A percentile compares a stretch with the other conserved stretches of the same genome.
Evolutionary conservation across 2,888 invertebrate species (phyloP).

Genomic region (Xanthostigma xanthostigma): DNA sequence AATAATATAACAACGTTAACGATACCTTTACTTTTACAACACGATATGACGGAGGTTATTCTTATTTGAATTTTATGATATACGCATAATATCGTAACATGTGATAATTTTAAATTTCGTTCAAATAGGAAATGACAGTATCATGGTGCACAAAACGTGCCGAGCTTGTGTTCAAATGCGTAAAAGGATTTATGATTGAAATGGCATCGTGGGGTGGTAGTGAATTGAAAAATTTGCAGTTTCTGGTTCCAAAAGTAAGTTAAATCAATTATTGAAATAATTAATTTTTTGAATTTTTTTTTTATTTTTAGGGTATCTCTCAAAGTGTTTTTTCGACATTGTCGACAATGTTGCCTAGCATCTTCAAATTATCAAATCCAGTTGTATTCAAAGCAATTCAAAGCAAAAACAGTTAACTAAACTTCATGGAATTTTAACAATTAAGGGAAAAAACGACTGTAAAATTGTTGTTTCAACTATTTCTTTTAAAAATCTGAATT

Average conservation of each 20-base stretch:
- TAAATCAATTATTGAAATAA: constrained; percentile 3
- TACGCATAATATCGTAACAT: background rate
- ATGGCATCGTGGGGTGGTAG: constrained; percentile 88
- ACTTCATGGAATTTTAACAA: no score
- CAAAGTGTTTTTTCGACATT: constrained; percentile 68
- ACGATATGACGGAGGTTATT: constrained; percentile 81
- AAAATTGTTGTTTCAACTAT: no score
- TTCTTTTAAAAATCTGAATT: no score
- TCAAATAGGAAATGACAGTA: constrained; percentile 76
- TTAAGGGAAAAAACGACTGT: no score
- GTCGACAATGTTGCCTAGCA: constrained; percentile 77
- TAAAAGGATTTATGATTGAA: constrained; percentile 99
- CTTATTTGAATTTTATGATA: background rate
- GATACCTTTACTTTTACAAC: constrained; percentile 80
- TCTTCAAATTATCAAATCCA: constrained; percentile 91
- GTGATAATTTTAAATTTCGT: constrained; percentile 5
- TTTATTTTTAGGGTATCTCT: constrained; percentile 48
- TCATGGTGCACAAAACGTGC: constrained; percentile 93
- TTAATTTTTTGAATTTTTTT: constrained; percentile 7
- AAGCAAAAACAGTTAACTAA: no score
- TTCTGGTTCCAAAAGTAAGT: constrained; percentile 62
- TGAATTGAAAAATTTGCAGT: constrained; percentile 74
- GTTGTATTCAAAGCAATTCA: constrained; percentile 45
- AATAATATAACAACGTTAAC: constrained; percentile 88
- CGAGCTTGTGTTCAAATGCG: constrained; percentile 95